Conservation (phyloP, 1,140 invertebrate species). For the Heliconius congener region DNA sequence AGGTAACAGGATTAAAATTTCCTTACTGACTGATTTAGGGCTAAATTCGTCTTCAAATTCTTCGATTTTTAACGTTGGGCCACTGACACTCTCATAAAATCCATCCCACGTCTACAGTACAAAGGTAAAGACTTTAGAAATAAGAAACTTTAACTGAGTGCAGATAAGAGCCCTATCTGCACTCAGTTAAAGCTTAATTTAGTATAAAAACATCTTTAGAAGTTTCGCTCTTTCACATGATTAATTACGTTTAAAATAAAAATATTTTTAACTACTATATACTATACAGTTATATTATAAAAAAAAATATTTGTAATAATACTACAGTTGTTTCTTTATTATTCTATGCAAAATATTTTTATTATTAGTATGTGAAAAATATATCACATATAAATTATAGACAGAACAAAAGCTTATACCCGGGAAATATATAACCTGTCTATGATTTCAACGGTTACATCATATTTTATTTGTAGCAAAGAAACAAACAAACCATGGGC, state of each 20-base stretch:
- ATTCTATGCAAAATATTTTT: too few species aligned
- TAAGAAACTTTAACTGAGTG: not conserved
- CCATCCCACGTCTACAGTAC: slow-evolving; percentile 69
- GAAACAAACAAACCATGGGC: not conserved
- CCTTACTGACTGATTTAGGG: slow-evolving; percentile 53
- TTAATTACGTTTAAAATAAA: not conserved
- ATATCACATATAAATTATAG: too few species aligned
- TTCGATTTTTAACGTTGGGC: slow-evolving; percentile 59
- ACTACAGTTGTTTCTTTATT: too few species aligned
- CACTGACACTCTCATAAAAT: slow-evolving; percentile 70
- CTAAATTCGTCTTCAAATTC: slow-evolving; percentile 66
- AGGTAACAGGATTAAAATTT: not conserved
- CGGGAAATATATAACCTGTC: not conserved
- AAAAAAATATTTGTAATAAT: too few species aligned
- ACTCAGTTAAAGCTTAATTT: not conserved
- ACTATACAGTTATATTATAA: too few species aligned
- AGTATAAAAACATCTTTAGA: not conserved
- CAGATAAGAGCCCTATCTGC: not conserved
- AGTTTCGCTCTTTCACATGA: not conserved
- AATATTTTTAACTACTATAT: not conserved
- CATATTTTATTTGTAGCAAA: not conserved
- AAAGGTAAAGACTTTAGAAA: not conserved
- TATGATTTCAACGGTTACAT: not conserved
- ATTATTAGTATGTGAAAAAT: too few species aligned
- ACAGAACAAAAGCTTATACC: not conserved